Evolutionary conservation across 2,113 vertebrate species (phyloP).

Genomic region (Anthoscopus minutus): DNA sequence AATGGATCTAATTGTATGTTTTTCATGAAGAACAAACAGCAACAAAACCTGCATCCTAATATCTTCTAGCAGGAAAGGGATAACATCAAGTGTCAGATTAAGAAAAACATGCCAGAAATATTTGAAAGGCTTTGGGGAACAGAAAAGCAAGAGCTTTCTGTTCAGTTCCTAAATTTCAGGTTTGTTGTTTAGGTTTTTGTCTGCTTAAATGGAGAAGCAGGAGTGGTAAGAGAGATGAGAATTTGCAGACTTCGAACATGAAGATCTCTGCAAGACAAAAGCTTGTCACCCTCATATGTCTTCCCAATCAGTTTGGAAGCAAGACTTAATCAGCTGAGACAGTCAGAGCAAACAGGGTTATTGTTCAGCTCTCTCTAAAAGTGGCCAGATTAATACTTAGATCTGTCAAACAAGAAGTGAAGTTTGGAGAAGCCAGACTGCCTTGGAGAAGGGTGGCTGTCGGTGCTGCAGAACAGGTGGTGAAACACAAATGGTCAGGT

Average conservation of each 20-base stretch:
- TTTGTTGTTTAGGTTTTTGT: not conserved
- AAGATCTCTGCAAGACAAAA: not conserved
- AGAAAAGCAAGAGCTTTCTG: not conserved
- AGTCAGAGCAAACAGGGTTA: not conserved
- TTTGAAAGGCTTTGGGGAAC: not conserved
- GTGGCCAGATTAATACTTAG: constrained; percentile 13
- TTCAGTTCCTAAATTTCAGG: not conserved
- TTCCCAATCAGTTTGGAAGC: not conserved
- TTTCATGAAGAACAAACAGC: not conserved
- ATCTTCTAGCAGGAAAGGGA: not conserved
- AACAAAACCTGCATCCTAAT: not conserved
- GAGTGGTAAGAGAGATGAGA: not conserved
- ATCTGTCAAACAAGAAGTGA: not conserved
- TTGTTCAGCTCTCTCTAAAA: not conserved
- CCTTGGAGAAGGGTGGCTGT: not conserved
- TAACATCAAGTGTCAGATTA: not conserved
- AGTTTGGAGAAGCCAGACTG: not conserved
- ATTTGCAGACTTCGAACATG: not conserved
- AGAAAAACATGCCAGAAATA: not conserved
- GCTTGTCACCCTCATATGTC: not conserved
- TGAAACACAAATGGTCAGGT: not conserved
- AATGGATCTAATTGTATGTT: not conserved
- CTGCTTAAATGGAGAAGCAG: not conserved
- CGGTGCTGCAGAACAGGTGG: accelerated
- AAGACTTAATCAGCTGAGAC: constrained; percentile 21